Base-by-base conservation (phyloP, 2,888 invertebrate genomes). In the Rotaria socialis region DNA sequence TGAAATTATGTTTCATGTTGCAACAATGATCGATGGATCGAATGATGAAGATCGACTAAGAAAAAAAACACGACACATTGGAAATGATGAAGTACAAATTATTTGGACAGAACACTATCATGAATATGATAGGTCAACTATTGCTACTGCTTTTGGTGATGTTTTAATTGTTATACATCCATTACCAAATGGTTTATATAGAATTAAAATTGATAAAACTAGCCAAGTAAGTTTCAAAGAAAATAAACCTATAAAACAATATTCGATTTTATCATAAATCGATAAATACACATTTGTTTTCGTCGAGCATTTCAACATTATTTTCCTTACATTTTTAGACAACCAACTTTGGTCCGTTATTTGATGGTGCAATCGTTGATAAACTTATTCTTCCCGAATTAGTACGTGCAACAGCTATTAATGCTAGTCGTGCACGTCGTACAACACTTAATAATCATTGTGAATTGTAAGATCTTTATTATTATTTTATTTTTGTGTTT, bases 81-180 rank as follows among this genome's bases (percentile, higher is more conserved):
- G 97, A 84, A 98, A 98, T 92, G 97, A 98, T 91, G 97, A 98
- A 92, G 96, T 99, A 87, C 98, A 98, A 91, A 96, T 99, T 88
- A 96, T 99, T 55, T 99, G 99, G 99, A 97, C 96, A 85, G 99
- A 99, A 90, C 97, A 99, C 92, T 94, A 94, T 91, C 93, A 97
- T 88, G 96, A 97, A 90, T 99, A 99, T 93, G 94, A 96, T 87
- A 94, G 97, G 87, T 96, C 96, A 90, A 97, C 97, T 89, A 94
- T 99, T 90, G 97, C 98, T 86, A 99, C 99, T 22, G 97, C 99
- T 92, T 99, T 99, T 93, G 98, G 97, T 91, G 99, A 99, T 93
- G 96, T 99, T 88, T 93, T 99, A 87, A 96, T 99, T 90, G 95
- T 95, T 84, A 95, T 99, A 89, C 98, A 99, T 92, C 97, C 98